A percentile compares a stretch with the other conserved stretches of the same genome.
These are phyloP conservation scores for Amiota mariae DNA, from an alignment of 2,888 invertebrate genomes.

Conservation along the genomic window DNA sequence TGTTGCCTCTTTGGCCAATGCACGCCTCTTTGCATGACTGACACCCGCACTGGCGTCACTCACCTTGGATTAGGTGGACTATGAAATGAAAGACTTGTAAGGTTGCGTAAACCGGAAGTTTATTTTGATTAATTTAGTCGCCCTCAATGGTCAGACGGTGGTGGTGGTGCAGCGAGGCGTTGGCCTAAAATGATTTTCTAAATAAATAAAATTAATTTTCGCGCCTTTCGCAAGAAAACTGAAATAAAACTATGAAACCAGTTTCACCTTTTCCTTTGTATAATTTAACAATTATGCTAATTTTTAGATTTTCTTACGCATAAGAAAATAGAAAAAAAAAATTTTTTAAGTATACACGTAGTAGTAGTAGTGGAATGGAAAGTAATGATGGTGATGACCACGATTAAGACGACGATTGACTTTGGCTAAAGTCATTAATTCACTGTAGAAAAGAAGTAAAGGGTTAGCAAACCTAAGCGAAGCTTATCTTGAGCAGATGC, in stretches of 20 bases:
- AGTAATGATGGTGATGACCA: background rate
- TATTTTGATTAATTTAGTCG: conserved; percentile 68
- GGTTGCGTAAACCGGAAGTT: conserved; percentile 66
- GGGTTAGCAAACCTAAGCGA: background rate
- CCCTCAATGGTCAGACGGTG: conserved; percentile 36
- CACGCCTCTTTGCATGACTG: conserved; percentile 33
- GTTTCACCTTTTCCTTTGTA: conserved; percentile 13
- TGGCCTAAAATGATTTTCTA: conserved; percentile 45
- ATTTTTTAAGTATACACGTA: too few species aligned
- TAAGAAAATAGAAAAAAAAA: background rate
- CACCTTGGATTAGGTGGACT: conserved; percentile 30
- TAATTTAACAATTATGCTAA: conserved; percentile 18
- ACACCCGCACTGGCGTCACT: conserved; percentile 19
- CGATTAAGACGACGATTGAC: background rate
- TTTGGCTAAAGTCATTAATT: conserved; percentile 19
- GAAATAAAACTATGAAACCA: conserved; percentile 24
- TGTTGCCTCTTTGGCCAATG: conserved; percentile 35
- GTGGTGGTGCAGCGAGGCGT: background rate
- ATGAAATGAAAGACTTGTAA: conserved; percentile 60
- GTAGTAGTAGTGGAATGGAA: background rate
- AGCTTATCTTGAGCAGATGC: conserved; percentile 8
- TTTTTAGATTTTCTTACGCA: conserved; percentile 15
- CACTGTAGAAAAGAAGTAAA: background rate
- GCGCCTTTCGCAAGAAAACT: conserved; percentile 34
- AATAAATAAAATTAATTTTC: conserved; percentile 47